Conservation (phyloP, 1,140 invertebrate species). For the Mactra quadrangularis region DNA sequence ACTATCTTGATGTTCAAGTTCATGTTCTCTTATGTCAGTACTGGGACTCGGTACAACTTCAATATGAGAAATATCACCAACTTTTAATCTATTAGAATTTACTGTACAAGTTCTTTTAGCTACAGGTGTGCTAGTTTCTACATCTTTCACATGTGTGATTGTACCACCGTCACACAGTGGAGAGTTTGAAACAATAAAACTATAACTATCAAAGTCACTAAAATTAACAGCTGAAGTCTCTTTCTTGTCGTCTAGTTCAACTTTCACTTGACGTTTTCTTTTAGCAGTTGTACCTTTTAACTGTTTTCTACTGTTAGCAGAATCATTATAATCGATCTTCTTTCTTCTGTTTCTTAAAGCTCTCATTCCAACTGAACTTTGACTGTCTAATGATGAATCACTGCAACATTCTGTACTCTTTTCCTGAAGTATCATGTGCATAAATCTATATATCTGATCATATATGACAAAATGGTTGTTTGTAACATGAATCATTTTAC, state of each 20-base stretch:
- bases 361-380: not conserved
- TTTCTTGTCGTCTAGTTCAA: not conserved
- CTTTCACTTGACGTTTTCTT: conserved; percentile 17
- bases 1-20: conserved; percentile 32
- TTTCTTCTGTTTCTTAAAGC: conserved; percentile 61
- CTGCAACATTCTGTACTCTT: not conserved
- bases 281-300: conserved; percentile 22
- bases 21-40: not conserved
- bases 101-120: conserved; percentile 62
- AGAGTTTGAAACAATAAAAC: conserved; percentile 69
- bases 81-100: conserved; percentile 36
- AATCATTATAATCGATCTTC: conserved; percentile 55
- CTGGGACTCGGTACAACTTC: conserved; percentile 59
- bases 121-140: conserved; percentile 72
- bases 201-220: conserved; percentile 79
- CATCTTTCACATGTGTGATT: not conserved
- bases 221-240: conserved; percentile 67
- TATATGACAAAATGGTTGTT: no score
- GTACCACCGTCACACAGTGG: conserved; percentile 42
- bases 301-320: conserved; percentile 24
- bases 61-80: conserved; percentile 68
- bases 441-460: not conserved
- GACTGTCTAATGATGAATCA: not conserved
- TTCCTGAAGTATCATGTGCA: not conserved
- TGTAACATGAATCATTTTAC: no score